Evolutionary conservation across 2,888 invertebrate genomes (phyloP).

Genomic region (Tinea semifulvella): DNA sequence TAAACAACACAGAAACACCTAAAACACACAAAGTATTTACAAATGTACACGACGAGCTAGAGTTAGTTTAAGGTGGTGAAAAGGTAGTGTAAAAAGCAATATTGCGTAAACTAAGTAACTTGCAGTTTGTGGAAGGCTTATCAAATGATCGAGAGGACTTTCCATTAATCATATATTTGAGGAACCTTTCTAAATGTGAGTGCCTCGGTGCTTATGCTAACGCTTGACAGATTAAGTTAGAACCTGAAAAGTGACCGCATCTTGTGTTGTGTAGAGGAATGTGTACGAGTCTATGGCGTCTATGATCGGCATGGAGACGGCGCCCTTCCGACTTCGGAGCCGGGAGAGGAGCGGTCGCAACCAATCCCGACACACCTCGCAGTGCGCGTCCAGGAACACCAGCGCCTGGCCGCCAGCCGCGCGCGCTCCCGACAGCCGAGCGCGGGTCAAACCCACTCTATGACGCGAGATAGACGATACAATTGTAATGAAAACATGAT

Average conservation of each 20-base stretch:
- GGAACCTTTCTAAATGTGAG: too few relatives aligned
- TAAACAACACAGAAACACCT: background rate
- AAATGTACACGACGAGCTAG: background rate
- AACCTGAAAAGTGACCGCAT: conserved; percentile 57
- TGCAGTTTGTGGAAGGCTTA: too few relatives aligned
- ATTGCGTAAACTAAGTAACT: too few relatives aligned
- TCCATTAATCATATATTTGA: too few relatives aligned
- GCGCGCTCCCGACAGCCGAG: conserved; percentile 88
- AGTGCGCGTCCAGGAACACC: conserved; percentile 92
- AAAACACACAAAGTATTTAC: background rate
- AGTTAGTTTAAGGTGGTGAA: too few relatives aligned
- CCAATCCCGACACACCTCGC: conserved; percentile 85
- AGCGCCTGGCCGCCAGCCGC: conserved; percentile 81
- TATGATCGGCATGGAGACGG: conserved; percentile 92
- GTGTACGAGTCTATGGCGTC: conserved; percentile 87
- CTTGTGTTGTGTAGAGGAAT: conserved; percentile 76
- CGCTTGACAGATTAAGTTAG: too few relatives aligned
- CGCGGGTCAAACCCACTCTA: conserved; percentile 82
- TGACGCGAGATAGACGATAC: too few relatives aligned
- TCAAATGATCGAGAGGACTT: too few relatives aligned
- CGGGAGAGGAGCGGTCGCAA: conserved; percentile 88
- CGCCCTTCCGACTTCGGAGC: conserved; percentile 75
- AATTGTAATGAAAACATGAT: too few relatives aligned
- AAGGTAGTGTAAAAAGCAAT: too few relatives aligned
- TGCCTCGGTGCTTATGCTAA: too few relatives aligned